Conservation (phyloP, 2,113 vertebrate genomes). For the Corvus hawaiiensis region DNA sequence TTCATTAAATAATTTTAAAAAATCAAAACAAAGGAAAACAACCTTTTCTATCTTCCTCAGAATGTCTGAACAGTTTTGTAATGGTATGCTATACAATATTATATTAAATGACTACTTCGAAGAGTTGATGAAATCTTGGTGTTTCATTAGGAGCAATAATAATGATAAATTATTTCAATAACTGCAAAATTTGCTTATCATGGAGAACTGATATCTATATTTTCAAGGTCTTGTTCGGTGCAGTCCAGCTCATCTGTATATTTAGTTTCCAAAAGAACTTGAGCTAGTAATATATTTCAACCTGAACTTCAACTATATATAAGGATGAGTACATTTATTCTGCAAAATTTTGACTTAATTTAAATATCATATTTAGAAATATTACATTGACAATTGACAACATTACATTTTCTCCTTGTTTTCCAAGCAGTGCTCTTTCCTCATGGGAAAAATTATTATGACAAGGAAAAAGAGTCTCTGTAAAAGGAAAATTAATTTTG, state of each 20-base stretch:
- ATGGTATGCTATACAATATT: neutral
- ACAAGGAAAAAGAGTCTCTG: neutral
- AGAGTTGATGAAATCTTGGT: neutral
- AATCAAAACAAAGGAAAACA: neutral
- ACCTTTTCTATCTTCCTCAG: neutral
- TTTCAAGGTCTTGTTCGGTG: neutral
- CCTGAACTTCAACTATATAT: neutral
- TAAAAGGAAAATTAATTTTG: neutral
- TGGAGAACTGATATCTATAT: neutral
- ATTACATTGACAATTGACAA: neutral
- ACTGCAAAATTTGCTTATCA: neutral
- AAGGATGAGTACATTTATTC: neutral
- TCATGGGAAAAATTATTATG: neutral
- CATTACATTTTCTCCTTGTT: neutral
- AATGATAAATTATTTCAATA: neutral
- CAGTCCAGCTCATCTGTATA: neutral
- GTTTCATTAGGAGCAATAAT: neutral
- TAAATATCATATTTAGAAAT: neutral
- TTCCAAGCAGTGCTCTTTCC: neutral
- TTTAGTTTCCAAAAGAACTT: neutral
- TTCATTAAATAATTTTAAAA: neutral
- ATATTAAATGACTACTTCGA: neutral
- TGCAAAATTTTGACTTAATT: neutral
- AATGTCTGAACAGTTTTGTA: neutral
- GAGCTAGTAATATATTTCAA: neutral